Evolutionary conservation across 2,797 vertebrate species (phyloP).

Genomic region (Schizopygopsis pylzovi): DNA sequence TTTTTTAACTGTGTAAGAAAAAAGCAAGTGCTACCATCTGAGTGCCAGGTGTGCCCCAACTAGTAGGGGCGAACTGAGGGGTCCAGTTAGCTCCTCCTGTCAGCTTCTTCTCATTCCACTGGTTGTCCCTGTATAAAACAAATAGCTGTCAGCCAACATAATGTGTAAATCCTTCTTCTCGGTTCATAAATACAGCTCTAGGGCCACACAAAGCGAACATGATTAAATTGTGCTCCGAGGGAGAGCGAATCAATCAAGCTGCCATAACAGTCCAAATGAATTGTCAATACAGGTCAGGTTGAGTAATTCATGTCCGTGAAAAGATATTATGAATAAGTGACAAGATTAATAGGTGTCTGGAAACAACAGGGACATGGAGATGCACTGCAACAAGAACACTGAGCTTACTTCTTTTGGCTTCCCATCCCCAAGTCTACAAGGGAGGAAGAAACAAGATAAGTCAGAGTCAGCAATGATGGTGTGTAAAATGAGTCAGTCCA

Average conservation of each 20-base stretch:
- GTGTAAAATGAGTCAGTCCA: neutral
- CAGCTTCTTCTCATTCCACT: slow-evolving; percentile 93
- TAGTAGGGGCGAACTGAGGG: slow-evolving; percentile 92
- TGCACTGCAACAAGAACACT: slow-evolving; percentile 43
- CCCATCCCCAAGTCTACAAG: slow-evolving; percentile 93
- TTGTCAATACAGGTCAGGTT: slow-evolving; percentile 34
- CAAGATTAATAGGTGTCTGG: slow-evolving; percentile 11
- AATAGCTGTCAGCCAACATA: slow-evolving; percentile 32
- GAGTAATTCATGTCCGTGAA: neutral
- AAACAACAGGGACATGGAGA: slow-evolving; percentile 41
- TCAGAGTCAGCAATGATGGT: neutral
- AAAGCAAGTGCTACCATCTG: slow-evolving; percentile 81
- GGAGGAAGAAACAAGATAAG: slow-evolving; percentile 37
- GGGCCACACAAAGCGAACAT: slow-evolving; percentile 15
- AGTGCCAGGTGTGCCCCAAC: slow-evolving; percentile 86
- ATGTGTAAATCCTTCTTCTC: neutral
- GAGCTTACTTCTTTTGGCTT: slow-evolving; percentile 94
- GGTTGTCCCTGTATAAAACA: slow-evolving; percentile 83
- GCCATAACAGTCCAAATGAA: neutral
- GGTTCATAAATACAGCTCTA: slow-evolving; percentile 6
- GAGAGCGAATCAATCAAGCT: slow-evolving; percentile 10
- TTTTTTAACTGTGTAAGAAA: neutral
- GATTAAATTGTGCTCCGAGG: slow-evolving; percentile 17
- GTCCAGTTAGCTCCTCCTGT: slow-evolving; percentile 98
- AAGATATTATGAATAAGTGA: slow-evolving; percentile 6